These are phyloP conservation scores for Champsocephalus esox DNA, from an alignment of 2,797 vertebrate genomes.

Conservation along the genomic window DNA sequence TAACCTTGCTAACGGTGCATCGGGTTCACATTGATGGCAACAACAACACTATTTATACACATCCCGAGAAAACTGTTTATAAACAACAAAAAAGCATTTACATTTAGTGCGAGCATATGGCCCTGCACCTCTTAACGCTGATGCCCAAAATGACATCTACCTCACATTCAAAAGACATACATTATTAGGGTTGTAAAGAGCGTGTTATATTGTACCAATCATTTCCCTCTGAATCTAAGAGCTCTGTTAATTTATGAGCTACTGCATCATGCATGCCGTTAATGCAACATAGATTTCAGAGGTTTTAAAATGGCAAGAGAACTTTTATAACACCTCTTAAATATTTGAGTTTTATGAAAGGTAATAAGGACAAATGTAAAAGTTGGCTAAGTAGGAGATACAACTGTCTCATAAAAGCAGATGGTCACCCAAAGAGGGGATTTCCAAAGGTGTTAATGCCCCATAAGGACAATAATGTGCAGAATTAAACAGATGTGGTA, in stretches of 20 bases:
- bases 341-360: conserved; percentile 77
- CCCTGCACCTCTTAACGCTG: conserved; percentile 3
- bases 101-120: conserved; percentile 37
- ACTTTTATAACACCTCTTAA: conserved; percentile 77
- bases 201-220: conserved; percentile 51
- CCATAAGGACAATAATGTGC: conserved; percentile 69
- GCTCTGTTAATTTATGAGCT: conserved; percentile 54
- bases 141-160: conserved; percentile 41
- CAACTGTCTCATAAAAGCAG: conserved; percentile 80
- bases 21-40: not conserved
- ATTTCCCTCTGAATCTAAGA: conserved; percentile 61
- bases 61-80: not conserved
- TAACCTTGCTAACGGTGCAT: not conserved
- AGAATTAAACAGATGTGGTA: conserved; percentile 77
- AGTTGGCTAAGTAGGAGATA: conserved; percentile 66
- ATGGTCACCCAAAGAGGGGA: conserved; percentile 73
- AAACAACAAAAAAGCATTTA: conserved; percentile 29
- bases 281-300: conserved; percentile 72
- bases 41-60: not conserved
- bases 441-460: conserved; percentile 75
- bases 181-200: conserved; percentile 61
- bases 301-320: conserved; percentile 70
- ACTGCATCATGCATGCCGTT: conserved; percentile 59
- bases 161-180: conserved; percentile 45
- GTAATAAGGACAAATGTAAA: conserved; percentile 79